Conservation (phyloP, 64 coral and sea anemone species). For the Actinia tenebrosa region DNA sequence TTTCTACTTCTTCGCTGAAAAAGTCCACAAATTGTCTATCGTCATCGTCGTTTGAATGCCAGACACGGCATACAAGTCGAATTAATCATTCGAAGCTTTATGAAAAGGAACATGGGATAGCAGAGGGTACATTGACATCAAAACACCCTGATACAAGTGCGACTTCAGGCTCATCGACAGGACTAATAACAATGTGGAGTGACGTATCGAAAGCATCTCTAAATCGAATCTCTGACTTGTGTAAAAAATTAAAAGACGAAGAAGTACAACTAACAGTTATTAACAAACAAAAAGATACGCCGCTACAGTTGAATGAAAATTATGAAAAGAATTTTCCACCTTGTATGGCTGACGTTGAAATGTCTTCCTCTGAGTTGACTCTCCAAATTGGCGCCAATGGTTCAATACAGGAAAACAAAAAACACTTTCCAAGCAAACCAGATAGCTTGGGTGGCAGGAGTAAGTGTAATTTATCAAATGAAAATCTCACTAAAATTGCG, state of each 20-base stretch:
- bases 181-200: not conserved
- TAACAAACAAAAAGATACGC: not conserved
- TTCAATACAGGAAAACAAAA: not conserved
- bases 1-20: too few relatives aligned
- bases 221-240: slow-evolving; percentile 4
- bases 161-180: not conserved
- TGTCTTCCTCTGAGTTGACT: not conserved
- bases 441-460: not conserved
- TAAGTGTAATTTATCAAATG: not conserved
- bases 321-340: not conserved
- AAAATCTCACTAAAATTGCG: not conserved
- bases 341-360: not conserved
- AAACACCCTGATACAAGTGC: not conserved
- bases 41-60: not conserved
- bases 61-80: not conserved
- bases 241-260: slow-evolving; percentile 6
- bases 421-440: not conserved
- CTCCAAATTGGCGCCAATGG: not conserved
- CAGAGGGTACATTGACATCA: not conserved
- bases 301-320: not conserved
- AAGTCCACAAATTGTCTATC: too few relatives aligned
- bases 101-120: not conserved
- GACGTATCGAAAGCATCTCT: not conserved
- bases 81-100: too few relatives aligned
- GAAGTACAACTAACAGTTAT: not conserved